phyloP scores from a whole-genome alignment of 1,140 invertebrate genomes.

The Drosophila willistoni region DNA sequence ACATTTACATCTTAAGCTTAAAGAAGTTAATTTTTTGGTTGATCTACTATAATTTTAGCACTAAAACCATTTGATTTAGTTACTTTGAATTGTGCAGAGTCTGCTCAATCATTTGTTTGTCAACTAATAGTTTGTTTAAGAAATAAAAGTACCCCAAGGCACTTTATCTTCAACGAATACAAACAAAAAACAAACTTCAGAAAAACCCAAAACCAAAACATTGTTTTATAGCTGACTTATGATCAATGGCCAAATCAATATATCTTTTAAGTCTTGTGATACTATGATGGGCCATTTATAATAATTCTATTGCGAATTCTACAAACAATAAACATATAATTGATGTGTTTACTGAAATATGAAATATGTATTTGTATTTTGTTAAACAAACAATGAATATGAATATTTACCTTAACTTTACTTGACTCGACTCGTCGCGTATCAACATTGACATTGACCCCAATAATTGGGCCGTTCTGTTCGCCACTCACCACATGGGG shows the following conservation, averaged over 20 bases:
- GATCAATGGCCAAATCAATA: slow-evolving; percentile 23
- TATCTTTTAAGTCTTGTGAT: slow-evolving; percentile 77
- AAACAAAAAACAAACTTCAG: neutral
- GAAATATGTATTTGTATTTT: slow-evolving; percentile 34
- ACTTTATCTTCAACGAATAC: neutral
- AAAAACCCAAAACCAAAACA: slow-evolving; percentile 15
- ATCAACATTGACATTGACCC: slow-evolving; percentile 63
- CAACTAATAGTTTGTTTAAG: neutral
- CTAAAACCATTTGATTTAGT: no score
- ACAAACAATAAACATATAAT: slow-evolving; percentile 49
- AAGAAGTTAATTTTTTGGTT: neutral
- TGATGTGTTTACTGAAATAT: slow-evolving; percentile 54
- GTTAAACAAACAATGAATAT: slow-evolving; percentile 26
- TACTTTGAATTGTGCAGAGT: neutral
- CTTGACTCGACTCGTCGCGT: slow-evolving; percentile 5
- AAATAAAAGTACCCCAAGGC: neutral
- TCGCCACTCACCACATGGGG: slow-evolving; percentile 10
- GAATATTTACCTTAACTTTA: slow-evolving; percentile 43
- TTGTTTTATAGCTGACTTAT: slow-evolving; percentile 23
- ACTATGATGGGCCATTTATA: slow-evolving; percentile 74
- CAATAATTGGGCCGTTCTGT: slow-evolving; percentile 44
- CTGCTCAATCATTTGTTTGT: neutral
- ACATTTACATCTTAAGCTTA: no score
- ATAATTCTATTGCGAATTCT: slow-evolving; percentile 71
- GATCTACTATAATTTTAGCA: no score